These are phyloP conservation scores for Arenaria interpres DNA, from an alignment of 2,113 vertebrate genomes.

Conservation along the genomic window DNA sequence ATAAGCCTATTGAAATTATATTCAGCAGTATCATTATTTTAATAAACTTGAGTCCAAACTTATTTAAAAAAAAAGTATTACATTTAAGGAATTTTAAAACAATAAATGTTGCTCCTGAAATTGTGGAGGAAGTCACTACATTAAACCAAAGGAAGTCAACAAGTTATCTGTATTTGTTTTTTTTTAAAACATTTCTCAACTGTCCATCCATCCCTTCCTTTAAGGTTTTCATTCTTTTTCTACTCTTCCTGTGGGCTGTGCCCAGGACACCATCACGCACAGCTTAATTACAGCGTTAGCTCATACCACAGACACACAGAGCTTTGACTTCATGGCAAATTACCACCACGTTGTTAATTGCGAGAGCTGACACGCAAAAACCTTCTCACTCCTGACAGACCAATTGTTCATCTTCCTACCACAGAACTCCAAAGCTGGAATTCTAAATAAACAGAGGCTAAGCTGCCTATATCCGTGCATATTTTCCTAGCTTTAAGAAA, in stretches of 20 bases:
- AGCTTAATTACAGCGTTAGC: not conserved
- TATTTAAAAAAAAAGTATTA: not conserved
- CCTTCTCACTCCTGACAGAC: not conserved
- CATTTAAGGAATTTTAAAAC: not conserved
- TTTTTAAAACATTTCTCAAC: not conserved
- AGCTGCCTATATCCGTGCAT: rapidly evolving
- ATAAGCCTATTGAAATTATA: not conserved
- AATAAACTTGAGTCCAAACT: not conserved
- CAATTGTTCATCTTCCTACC: not conserved
- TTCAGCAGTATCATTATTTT: not conserved
- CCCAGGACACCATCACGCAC: not conserved
- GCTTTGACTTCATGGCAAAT: not conserved
- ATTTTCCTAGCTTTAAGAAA: not conserved
- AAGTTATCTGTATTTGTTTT: not conserved
- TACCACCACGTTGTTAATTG: not conserved
- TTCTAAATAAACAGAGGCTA: not conserved
- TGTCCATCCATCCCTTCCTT: not conserved
- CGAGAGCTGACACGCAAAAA: not conserved
- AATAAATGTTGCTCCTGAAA: not conserved
- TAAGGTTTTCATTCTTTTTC: not conserved
- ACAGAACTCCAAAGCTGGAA: not conserved
- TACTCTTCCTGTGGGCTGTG: not conserved
- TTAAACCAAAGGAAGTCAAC: not conserved
- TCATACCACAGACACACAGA: not conserved
- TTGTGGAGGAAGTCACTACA: not conserved